Conservation (phyloP, 37 sponge, comb jelly and placozoan species). For the Crambe crambe region DNA sequence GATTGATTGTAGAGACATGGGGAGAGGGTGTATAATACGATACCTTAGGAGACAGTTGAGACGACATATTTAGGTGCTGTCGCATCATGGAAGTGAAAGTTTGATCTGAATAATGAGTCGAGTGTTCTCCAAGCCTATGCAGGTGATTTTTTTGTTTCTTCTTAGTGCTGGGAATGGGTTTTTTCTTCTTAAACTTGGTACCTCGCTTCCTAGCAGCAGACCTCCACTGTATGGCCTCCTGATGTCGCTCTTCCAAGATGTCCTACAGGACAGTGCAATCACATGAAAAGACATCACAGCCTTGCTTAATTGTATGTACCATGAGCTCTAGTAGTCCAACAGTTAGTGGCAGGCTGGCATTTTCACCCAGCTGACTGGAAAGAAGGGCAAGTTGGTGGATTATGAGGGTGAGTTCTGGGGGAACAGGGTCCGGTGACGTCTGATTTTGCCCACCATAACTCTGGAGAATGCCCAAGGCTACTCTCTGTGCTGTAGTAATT, state of each 20-base stretch:
- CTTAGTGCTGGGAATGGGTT: background rate
- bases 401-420: constrained; percentile 26
- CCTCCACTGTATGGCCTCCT: no score
- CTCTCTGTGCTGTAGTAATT: constrained; percentile 45
- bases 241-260: background rate
- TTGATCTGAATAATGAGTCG: background rate
- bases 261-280: no score
- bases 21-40: no score
- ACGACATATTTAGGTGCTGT: no score
- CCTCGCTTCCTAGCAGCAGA: no score
- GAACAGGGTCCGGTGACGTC: background rate
- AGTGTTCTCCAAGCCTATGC: background rate
- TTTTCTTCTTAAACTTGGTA: no score
- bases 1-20: no score
- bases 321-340: constrained; percentile 2
- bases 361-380: constrained; percentile 12
- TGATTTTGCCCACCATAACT: background rate
- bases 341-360: background rate
- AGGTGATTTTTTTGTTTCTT: background rate
- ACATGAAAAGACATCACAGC: background rate
- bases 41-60: no score
- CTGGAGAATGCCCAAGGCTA: constrained; percentile 55
- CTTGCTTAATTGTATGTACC: background rate
- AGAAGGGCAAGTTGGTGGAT: constrained; percentile 25
- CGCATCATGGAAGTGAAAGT: background rate